Conservation (phyloP, 2,113 vertebrate species). For the Cheirogaleus medius region DNA sequence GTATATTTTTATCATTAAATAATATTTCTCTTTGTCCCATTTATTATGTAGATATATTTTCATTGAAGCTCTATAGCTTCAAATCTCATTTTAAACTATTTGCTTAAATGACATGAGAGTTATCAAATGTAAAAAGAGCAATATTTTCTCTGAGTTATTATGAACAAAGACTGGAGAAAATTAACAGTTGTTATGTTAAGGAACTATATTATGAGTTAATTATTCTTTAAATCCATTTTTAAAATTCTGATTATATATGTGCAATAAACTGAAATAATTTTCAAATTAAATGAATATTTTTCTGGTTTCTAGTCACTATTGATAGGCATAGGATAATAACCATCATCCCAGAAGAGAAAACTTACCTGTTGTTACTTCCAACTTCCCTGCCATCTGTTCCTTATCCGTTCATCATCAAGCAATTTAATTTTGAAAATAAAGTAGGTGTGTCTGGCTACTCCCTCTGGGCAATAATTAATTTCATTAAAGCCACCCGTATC, state of each 20-base stretch:
- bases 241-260: not conserved
- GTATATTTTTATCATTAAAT: conserved; percentile 22
- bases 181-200: not conserved
- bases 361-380: not conserved
- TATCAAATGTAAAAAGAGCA: not conserved
- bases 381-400: not conserved
- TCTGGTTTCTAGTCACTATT: not conserved
- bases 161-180: not conserved
- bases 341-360: not conserved
- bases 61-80: not conserved
- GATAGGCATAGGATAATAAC: not conserved
- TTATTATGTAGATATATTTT: not conserved
- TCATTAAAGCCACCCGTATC: not conserved
- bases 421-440: conserved; percentile 43
- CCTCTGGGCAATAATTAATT: not conserved
- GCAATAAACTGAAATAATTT: not conserved
- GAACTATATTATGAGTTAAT: not conserved
- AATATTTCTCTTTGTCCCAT: not conserved
- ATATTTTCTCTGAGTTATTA: not conserved
- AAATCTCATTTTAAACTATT: not conserved
- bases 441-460: not conserved
- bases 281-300: not conserved
- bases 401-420: not conserved
- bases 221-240: not conserved
- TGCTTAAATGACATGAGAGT: not conserved